These are phyloP conservation scores for Himalopsyche kuldschensis DNA, from an alignment of 2,888 invertebrate genomes.

Conservation along the genomic window DNA sequence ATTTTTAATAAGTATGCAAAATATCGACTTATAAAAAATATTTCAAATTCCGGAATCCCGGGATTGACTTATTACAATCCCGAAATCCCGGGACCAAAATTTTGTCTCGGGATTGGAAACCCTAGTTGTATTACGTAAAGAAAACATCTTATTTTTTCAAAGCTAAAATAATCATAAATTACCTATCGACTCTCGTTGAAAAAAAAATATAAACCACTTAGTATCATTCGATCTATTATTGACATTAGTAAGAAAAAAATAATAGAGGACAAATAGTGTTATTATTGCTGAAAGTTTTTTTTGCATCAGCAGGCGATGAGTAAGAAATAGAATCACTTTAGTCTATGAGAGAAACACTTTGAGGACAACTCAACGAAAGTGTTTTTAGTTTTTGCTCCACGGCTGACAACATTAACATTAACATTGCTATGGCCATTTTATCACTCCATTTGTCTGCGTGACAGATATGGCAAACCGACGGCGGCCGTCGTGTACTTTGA, in stretches of 20 bases:
- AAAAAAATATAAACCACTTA: background rate
- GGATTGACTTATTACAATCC: too few relatives aligned
- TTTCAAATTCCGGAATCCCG: too few relatives aligned
- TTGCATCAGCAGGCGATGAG: background rate
- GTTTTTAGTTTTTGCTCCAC: background rate
- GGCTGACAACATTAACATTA: background rate
- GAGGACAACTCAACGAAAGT: background rate
- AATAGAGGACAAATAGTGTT: background rate
- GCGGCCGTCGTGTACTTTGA: background rate
- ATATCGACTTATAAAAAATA: too few relatives aligned
- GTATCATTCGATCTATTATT: background rate
- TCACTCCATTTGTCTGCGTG: background rate
- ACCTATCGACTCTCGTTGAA: background rate
- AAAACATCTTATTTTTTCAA: too few relatives aligned
- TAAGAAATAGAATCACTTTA: background rate
- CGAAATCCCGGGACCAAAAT: too few relatives aligned
- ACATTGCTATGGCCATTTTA: background rate
- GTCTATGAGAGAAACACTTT: background rate
- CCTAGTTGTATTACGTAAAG: too few relatives aligned
- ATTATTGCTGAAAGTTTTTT: background rate
- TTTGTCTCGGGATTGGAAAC: too few relatives aligned
- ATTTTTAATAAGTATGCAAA: too few relatives aligned
- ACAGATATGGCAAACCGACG: background rate
- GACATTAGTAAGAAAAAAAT: background rate
- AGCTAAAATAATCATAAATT: too few relatives aligned